These are phyloP conservation scores for Hippocampus abdominalis DNA, from an alignment of 2,113 vertebrate species.

Conservation along the genomic window DNA sequence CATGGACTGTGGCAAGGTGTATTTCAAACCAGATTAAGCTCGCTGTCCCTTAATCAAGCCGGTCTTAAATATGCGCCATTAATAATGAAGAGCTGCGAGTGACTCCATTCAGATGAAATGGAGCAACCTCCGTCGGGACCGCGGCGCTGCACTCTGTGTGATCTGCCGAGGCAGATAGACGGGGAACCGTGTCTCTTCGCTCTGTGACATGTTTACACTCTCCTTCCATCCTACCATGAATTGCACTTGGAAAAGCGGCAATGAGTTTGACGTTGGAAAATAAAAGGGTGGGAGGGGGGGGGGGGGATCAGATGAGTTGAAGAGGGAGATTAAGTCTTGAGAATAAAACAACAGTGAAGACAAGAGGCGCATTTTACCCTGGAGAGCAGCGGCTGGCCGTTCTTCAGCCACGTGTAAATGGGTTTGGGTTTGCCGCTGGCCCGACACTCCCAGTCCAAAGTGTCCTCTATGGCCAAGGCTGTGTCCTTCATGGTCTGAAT, in stretches of 20 bases:
- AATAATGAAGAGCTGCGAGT: constrained; percentile 67
- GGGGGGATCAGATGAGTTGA: background rate
- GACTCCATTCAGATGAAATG: constrained; percentile 59
- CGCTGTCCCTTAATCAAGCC: constrained; percentile 57
- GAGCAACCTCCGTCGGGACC: constrained; percentile 52
- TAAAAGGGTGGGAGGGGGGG: constrained; percentile 22
- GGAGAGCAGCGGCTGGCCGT: constrained; percentile 77
- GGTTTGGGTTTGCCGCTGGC: constrained; percentile 89
- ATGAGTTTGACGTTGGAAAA: constrained; percentile 19
- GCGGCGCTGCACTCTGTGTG: constrained; percentile 57
- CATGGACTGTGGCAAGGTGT: constrained; percentile 36
- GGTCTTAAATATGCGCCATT: constrained; percentile 60
- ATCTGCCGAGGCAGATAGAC: constrained; percentile 59
- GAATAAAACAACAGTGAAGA: constrained; percentile 44
- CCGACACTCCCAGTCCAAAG: constrained; percentile 84
- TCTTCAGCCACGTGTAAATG: constrained; percentile 88
- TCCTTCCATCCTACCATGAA: constrained; percentile 37
- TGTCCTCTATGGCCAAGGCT: constrained; percentile 83
- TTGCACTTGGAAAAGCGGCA: constrained; percentile 39
- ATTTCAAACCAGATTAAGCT: constrained; percentile 62
- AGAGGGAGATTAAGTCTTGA: constrained; percentile 49
- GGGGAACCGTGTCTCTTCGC: constrained; percentile 56
- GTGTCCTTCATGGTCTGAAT: constrained; percentile 80
- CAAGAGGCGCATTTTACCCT: constrained; percentile 75
- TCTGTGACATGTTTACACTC: constrained; percentile 51